phyloP scores from a whole-genome alignment of 2,888 invertebrate species.

The Cerastis leucographa region DNA sequence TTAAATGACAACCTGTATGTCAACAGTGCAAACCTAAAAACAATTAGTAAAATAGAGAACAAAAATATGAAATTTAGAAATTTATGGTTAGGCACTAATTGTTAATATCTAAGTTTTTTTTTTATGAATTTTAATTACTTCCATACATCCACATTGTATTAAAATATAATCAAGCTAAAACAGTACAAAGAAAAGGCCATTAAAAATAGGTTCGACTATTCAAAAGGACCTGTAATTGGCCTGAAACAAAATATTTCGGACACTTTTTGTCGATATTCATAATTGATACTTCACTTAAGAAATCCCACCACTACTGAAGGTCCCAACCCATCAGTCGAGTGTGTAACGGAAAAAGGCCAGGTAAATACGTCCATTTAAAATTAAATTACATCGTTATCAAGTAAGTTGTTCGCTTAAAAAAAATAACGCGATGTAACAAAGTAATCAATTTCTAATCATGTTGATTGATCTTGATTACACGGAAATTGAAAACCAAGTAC shows the following conservation, averaged over 20 bases:
- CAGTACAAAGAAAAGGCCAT: neutral
- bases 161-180: neutral
- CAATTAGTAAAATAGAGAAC: neutral
- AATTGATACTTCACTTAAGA: neutral
- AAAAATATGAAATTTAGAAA: neutral
- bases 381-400: slow-evolving; percentile 42
- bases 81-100: neutral
- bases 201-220: neutral
- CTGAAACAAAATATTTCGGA: neutral
- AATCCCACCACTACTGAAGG: slow-evolving; percentile 34
- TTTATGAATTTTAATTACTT: neutral
- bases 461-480: neutral
- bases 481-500: neutral
- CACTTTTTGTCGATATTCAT: slow-evolving; percentile 2
- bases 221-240: neutral
- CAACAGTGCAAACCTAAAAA: neutral
- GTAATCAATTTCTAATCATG: slow-evolving; percentile 31
- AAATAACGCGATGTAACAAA: slow-evolving; percentile 10
- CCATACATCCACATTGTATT: neutral
- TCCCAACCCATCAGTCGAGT: slow-evolving; percentile 44
- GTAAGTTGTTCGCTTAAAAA: slow-evolving; percentile 2
- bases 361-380: slow-evolving; percentile 55
- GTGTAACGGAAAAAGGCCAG: slow-evolving; percentile 39
- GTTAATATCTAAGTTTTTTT: too few relatives aligned
- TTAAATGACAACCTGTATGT: neutral